Conservation (phyloP, 2,888 invertebrate genomes). For the Cetonia aurata region DNA sequence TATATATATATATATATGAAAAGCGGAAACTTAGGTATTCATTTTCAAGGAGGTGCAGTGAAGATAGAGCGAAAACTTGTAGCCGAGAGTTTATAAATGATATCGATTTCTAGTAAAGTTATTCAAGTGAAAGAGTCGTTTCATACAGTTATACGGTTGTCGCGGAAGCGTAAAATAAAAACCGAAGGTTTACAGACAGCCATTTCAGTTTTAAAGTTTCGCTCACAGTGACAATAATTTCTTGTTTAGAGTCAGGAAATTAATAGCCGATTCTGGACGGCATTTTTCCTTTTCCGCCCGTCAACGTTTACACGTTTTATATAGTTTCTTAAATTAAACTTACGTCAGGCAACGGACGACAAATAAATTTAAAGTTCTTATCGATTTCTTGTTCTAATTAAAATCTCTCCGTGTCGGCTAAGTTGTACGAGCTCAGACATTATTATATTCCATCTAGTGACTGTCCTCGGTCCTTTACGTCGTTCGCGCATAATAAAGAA, state of each 20-base stretch:
- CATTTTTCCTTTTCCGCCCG: slow-evolving; percentile 21
- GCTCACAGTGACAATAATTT: slow-evolving; percentile 27
- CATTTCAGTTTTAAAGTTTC: slow-evolving; percentile 31
- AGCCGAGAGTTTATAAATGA: slow-evolving; percentile 16
- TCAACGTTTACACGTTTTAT: slow-evolving; percentile 26
- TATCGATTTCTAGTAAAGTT: slow-evolving; percentile 42
- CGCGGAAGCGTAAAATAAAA: slow-evolving; percentile 30
- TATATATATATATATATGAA: too few species aligned
- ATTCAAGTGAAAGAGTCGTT: slow-evolving; percentile 41
- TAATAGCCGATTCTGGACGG: slow-evolving; percentile 24
- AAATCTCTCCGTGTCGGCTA: background rate
- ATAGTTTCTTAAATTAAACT: slow-evolving; percentile 30
- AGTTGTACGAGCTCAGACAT: too few species aligned
- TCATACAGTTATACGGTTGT: slow-evolving; percentile 34
- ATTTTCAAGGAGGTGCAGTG: too few species aligned
- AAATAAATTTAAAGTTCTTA: slow-evolving; percentile 18
- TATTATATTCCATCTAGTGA: too few species aligned
- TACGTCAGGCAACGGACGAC: slow-evolving; percentile 13
- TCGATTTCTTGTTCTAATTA: slow-evolving; percentile 25
- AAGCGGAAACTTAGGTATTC: too few species aligned
- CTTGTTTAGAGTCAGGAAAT: slow-evolving; percentile 38
- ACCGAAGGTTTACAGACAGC: slow-evolving; percentile 27
- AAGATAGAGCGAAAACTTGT: background rate
- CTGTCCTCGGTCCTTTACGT: too few species aligned
- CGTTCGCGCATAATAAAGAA: too few species aligned